These are phyloP conservation scores for Drosophila ogumai DNA, from an alignment of 1,140 invertebrate genomes.

Conservation along the genomic window DNA sequence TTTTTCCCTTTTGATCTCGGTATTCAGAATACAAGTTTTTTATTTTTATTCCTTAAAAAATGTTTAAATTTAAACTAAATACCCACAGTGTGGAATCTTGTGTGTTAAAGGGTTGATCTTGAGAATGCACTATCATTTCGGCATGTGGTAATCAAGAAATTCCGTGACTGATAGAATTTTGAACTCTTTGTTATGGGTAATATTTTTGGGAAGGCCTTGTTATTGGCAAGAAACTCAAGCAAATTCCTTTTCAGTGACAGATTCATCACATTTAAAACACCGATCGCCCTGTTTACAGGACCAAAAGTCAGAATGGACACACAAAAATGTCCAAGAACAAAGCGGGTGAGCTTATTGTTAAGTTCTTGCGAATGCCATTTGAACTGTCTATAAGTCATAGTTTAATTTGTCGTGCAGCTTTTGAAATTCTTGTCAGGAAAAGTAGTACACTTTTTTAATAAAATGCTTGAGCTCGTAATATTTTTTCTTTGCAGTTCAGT, in stretches of 20 bases:
- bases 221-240: no score
- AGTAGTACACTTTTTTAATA: background rate
- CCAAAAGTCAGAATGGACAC: background rate
- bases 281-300: background rate
- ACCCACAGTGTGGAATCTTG: no score
- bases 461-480: slow-evolving; percentile 37
- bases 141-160: no score
- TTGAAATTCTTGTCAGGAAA: slow-evolving; percentile 2
- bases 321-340: background rate
- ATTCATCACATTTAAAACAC: background rate
- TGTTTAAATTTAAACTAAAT: no score
- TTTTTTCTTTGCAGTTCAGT: slow-evolving; percentile 33
- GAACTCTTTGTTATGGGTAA: background rate
- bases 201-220: no score
- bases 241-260: background rate
- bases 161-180: background rate
- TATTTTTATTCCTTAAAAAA: no score
- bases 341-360: no score
- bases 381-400: background rate
- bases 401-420: background rate
- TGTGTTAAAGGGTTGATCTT: no score
- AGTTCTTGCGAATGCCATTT: background rate
- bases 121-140: no score
- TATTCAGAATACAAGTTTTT: no score
- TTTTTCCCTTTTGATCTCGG: no score